Evolutionary conservation across 2,113 vertebrate species (phyloP), one percentile per base, ranked within the genome.

Genomic region (Nettapus auritus): DNA sequence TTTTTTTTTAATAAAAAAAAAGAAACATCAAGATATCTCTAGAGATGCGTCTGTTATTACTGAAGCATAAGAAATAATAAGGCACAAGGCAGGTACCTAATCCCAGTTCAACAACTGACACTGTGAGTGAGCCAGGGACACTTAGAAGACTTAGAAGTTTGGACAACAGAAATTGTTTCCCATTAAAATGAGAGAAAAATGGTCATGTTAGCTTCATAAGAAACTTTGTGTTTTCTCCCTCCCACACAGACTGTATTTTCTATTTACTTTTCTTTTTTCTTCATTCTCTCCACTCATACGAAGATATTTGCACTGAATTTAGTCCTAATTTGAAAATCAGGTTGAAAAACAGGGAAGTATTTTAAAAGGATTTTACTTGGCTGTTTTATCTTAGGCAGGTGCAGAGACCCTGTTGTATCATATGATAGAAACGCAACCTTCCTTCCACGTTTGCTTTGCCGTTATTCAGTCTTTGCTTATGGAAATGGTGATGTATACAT

Each of bases 191-290:
- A 7, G 42, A 60, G 31, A 31, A 52, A 71, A 9, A 6, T 34
- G 38, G 8, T 44, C 11, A 4, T 44, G 23, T 9, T 14, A 60
- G 8, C 31, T 25, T 0, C 2, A 4, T 7, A 33, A 83, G 25
- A 70, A 70, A 33, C 31, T 23, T 53, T 4, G 0, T 13, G 8
- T 34, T 79, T 7, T 42, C 28, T 50, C 18, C 74, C 42, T 38
- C 44, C 12, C n/a, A 28, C 22, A 31, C 23, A 64, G 19, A 8
- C 8, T 2, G 0, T 21, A 3, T 13, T 70, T 64, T 73, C 71
- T 44, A 5, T 55, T 76, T 52, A 8, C 14, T 53, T n/a, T 6
- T 18, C 7, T 53, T 60, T 73, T 12, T 9, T 53, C 13, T 67
- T 53, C 29, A 19, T 42, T 55, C 14, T 64, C 38, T 74, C 8